These are phyloP conservation scores for Cataglyphis altisquamis DNA, from an alignment of 2,888 invertebrate genomes.

Conservation along the genomic window DNA sequence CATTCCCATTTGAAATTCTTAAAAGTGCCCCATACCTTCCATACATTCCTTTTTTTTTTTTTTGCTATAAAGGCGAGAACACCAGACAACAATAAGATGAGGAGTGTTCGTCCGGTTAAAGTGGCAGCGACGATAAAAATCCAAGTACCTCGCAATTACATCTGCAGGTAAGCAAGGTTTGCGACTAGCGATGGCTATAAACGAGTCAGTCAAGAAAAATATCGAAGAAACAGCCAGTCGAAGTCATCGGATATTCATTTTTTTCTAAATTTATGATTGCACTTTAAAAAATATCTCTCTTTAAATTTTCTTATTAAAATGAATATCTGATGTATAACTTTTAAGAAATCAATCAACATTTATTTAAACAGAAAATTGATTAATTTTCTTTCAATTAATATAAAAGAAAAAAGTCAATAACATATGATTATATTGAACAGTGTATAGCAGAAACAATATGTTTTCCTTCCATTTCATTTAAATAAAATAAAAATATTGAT, in stretches of 20 bases:
- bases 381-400: background rate
- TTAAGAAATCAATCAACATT: background rate
- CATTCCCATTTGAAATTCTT: constrained; percentile 81
- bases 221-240: background rate
- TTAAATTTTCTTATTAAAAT: background rate
- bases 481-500: background rate
- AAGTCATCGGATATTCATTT: background rate
- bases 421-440: background rate
- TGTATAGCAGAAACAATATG: background rate
- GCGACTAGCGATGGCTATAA: constrained; percentile 74
- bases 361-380: background rate
- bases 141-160: constrained; percentile 84
- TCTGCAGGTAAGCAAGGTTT: constrained; percentile 76
- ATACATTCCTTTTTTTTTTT: constrained; percentile 68
- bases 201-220: constrained; percentile 34
- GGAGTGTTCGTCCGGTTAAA: constrained; percentile 80
- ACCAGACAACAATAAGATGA: constrained; percentile 84
- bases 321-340: background rate
- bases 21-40: constrained; percentile 68
- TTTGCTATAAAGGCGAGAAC: constrained; percentile 81
- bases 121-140: constrained; percentile 83
- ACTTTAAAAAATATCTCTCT: background rate
- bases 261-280: background rate
- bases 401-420: background rate
- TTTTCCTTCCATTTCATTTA: background rate